These are phyloP conservation scores for Malthinus flaveolus DNA, from an alignment of 2,888 invertebrate species.

Conservation along the genomic window DNA sequence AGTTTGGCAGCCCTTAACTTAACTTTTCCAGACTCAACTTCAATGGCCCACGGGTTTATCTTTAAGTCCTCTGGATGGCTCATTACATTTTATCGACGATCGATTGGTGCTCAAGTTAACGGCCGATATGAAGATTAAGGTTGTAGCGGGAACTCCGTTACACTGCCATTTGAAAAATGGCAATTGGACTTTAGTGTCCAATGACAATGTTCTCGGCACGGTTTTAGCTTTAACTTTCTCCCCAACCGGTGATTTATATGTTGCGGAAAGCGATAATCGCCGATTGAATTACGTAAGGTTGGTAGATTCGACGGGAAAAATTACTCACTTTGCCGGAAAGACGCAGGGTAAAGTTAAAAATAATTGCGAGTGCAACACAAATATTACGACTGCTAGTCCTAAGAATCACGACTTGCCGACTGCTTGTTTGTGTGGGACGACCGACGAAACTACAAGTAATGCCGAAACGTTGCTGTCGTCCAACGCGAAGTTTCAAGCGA, in stretches of 20 bases:
- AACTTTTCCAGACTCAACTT: constrained; percentile 69
- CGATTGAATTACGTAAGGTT: constrained; percentile 81
- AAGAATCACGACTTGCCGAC: constrained; percentile 48
- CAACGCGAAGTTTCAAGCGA: constrained; percentile 79
- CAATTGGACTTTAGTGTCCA: constrained; percentile 41
- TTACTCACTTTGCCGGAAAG: constrained; percentile 91
- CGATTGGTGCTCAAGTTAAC: constrained; percentile 89
- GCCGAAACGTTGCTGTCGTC: constrained; percentile 86
- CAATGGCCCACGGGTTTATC: constrained; percentile 98
- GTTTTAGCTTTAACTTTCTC: constrained; percentile 89
- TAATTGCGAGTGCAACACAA: constrained; percentile 64
- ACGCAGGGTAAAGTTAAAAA: constrained; percentile 61
- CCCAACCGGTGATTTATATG: constrained; percentile 88
- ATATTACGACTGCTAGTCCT: constrained; percentile 59
- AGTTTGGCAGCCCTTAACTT: constrained; percentile 2
- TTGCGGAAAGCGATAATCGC: constrained; percentile 90
- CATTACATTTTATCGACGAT: constrained; percentile 94
- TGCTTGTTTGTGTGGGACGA: constrained; percentile 47
- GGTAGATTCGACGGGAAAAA: constrained; percentile 87
- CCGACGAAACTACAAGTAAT: constrained; percentile 70
- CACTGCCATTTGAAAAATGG: constrained; percentile 72
- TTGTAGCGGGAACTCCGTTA: constrained; percentile 92
- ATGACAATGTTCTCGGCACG: constrained; percentile 65
- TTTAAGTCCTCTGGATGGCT: constrained; percentile 91
- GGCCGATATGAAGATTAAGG: constrained; percentile 87